Evolutionary conservation across 2,113 vertebrate species (phyloP).

Genomic region (Isurus oxyrinchus): DNA sequence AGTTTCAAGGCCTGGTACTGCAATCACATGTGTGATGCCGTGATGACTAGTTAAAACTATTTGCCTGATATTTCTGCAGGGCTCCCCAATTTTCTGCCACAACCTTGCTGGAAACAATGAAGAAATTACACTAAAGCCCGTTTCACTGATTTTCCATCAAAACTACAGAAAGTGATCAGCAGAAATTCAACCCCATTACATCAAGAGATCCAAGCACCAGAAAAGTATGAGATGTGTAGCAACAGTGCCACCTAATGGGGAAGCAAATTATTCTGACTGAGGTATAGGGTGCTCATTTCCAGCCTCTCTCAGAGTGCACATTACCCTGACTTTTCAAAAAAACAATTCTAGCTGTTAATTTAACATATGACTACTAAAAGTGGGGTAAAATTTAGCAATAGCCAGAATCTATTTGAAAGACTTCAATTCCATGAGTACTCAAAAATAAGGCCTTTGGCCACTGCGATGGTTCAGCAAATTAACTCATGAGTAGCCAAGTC

Average conservation of each 20-base stretch:
- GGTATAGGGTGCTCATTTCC: neutral
- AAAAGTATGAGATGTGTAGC: neutral
- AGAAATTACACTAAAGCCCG: neutral
- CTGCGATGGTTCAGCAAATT: neutral
- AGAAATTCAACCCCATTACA: neutral
- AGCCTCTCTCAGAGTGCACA: neutral
- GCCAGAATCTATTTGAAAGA: neutral
- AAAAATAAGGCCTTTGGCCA: neutral
- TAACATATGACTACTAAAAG: neutral
- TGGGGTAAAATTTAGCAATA: neutral
- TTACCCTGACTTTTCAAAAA: neutral
- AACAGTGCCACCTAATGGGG: conserved; percentile 23
- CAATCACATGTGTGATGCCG: neutral
- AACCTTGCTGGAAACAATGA: neutral
- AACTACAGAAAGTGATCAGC: neutral
- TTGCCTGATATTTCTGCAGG: neutral
- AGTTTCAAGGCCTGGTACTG: neutral
- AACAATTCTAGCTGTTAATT: neutral
- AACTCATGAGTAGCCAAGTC: neutral
- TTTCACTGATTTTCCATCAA: neutral
- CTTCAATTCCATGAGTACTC: neutral
- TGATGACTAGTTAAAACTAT: neutral
- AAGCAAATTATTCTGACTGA: neutral
- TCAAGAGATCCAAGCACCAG: neutral
- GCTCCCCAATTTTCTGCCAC: neutral